phyloP scores from a whole-genome alignment of 2,113 vertebrate species.

The Oreamnos americanus region DNA sequence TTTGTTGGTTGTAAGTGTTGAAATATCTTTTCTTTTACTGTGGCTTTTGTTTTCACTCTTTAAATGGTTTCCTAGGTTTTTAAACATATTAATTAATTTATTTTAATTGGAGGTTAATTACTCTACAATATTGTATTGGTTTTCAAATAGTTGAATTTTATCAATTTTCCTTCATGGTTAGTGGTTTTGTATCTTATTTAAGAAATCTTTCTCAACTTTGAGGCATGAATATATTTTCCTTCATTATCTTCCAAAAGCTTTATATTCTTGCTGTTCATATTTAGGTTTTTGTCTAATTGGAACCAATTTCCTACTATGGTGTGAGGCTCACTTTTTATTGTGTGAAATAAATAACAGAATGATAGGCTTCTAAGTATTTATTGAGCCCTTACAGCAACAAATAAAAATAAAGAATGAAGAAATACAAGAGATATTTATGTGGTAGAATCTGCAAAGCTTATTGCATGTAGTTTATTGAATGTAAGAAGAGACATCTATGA shows the following conservation, averaged over 20 bases:
- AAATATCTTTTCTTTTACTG: background rate
- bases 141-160: slow-evolving; percentile 9
- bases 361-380: background rate
- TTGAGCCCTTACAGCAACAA: background rate
- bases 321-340: background rate
- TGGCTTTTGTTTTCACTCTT: background rate
- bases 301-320: background rate
- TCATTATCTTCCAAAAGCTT: background rate
- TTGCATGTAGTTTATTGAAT: background rate
- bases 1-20: background rate
- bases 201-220: background rate
- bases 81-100: no score
- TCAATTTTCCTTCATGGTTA: background rate
- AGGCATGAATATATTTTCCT: background rate
- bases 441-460: background rate
- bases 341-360: background rate
- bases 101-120: no score
- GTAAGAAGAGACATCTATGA: background rate
- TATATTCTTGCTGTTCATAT: background rate
- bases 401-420: background rate
- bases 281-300: background rate
- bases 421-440: background rate
- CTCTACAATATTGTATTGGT: no score
- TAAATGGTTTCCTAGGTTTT: background rate
- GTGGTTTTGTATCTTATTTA: background rate